Conservation (phyloP, 1,140 invertebrate species). For the Drosophila arawakana region DNA sequence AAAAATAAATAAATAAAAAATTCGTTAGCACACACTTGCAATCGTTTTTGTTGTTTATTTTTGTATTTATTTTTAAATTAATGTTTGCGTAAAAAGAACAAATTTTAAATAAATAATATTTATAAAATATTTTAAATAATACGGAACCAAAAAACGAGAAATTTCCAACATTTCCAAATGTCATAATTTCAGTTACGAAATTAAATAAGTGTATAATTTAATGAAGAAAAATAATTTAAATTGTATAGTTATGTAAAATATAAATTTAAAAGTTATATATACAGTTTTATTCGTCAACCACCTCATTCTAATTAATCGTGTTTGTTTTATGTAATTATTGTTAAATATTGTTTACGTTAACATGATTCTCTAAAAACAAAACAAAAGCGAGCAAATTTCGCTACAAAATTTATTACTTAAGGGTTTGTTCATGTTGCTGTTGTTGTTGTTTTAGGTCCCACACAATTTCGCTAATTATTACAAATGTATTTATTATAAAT, state of each 20-base stretch:
- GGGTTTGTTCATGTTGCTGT: slow-evolving; percentile 40
- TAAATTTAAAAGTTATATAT: slow-evolving; percentile 81
- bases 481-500: slow-evolving; percentile 62
- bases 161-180: slow-evolving; percentile 68
- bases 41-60: slow-evolving; percentile 57
- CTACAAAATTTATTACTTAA: slow-evolving; percentile 14
- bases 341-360: slow-evolving; percentile 10
- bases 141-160: slow-evolving; percentile 62
- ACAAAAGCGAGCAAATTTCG: slow-evolving; percentile 6
- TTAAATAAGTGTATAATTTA: slow-evolving; percentile 54
- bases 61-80: slow-evolving; percentile 55
- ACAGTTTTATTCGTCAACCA: slow-evolving; percentile 79
- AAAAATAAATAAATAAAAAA: slow-evolving; percentile 11
- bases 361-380: slow-evolving; percentile 23
- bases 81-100: slow-evolving; percentile 74
- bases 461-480: slow-evolving; percentile 79
- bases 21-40: slow-evolving; percentile 47
- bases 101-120: slow-evolving; percentile 65
- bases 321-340: not conserved
- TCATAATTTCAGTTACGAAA: slow-evolving; percentile 63
- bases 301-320: slow-evolving; percentile 56
- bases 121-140: slow-evolving; percentile 65
- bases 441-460: slow-evolving; percentile 72
- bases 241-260: slow-evolving; percentile 56
- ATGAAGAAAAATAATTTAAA: slow-evolving; percentile 74